Percentiles rank a stretch among this genome's conserved stretches.
These are phyloP conservation scores for Eupithecia subumbrata DNA, from an alignment of 2,888 invertebrate genomes.

Conservation along the genomic window DNA sequence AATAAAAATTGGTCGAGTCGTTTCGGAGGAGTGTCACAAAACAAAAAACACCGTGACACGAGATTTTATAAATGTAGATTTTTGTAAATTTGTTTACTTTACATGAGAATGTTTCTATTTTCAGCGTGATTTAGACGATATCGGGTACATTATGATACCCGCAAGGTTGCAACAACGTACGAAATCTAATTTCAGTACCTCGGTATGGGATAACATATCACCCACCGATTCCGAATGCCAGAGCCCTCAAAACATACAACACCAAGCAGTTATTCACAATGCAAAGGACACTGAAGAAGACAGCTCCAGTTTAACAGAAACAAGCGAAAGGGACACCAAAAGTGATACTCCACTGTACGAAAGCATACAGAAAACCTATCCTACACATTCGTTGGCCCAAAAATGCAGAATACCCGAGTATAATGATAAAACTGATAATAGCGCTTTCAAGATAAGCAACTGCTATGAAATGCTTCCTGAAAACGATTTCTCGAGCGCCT, in stretches of 20 bases:
- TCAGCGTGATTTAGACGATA: conserved; percentile 66
- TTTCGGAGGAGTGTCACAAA: no score
- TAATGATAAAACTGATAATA: conserved; percentile 53
- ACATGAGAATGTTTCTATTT: conserved; percentile 39
- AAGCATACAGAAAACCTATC: conserved; percentile 57
- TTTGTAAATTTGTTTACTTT: background rate
- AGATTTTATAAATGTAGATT: no score
- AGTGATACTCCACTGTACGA: conserved; percentile 69
- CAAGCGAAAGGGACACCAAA: conserved; percentile 65
- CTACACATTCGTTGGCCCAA: conserved; percentile 52
- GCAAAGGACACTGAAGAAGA: conserved; percentile 41
- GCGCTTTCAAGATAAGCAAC: conserved; percentile 41
- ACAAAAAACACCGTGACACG: no score
- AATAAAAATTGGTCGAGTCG: no score
- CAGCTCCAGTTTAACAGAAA: conserved; percentile 58
- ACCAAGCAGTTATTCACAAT: conserved; percentile 64
- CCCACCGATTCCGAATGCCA: conserved; percentile 72
- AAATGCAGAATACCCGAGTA: conserved; percentile 61
- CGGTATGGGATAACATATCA: conserved; percentile 65
- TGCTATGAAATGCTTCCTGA: conserved; percentile 60
- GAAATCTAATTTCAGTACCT: conserved; percentile 62
- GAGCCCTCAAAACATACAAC: conserved; percentile 63
- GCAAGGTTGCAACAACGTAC: conserved; percentile 63
- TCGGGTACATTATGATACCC: conserved; percentile 75
- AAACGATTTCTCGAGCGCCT: conserved; percentile 69